Conservation (phyloP, 2,113 vertebrate genomes). For the Ochotona curzoniae region DNA sequence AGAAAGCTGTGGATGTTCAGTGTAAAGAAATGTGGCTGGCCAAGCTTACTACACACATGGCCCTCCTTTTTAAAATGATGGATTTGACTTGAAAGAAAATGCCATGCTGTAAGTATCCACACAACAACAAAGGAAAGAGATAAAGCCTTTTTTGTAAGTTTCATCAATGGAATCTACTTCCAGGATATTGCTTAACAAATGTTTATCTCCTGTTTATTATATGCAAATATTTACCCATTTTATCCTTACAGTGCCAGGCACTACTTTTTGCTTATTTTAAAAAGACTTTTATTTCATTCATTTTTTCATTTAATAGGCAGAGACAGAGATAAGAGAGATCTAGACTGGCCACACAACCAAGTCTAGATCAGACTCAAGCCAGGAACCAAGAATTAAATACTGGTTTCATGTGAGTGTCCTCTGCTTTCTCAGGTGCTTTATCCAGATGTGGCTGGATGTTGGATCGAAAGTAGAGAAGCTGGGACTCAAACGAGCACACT, state of each 20-base stretch:
- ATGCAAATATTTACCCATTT: background rate
- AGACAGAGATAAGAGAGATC: no score
- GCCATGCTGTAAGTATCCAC: background rate
- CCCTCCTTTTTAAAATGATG: background rate
- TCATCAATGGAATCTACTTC: background rate
- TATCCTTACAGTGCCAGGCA: background rate
- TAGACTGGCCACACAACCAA: no score
- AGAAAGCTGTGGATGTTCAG: background rate
- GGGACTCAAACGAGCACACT: no score
- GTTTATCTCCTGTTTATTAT: background rate
- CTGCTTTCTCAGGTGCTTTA: no score
- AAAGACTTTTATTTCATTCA: no score
- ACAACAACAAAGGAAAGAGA: background rate
- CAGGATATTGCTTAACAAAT: background rate
- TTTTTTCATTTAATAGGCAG: no score
- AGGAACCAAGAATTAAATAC: no score
- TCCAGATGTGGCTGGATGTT: no score
- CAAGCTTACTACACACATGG: background rate
- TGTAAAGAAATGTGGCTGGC: background rate
- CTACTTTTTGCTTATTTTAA: background rate
- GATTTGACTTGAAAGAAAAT: slow-evolving; percentile 52
- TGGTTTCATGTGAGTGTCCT: no score
- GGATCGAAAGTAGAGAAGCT: no score
- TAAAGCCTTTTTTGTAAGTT: slow-evolving; percentile 7
- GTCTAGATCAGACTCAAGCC: no score